Conservation (phyloP, 2,797 vertebrate genomes). For the Novumbra hubbsi region DNA sequence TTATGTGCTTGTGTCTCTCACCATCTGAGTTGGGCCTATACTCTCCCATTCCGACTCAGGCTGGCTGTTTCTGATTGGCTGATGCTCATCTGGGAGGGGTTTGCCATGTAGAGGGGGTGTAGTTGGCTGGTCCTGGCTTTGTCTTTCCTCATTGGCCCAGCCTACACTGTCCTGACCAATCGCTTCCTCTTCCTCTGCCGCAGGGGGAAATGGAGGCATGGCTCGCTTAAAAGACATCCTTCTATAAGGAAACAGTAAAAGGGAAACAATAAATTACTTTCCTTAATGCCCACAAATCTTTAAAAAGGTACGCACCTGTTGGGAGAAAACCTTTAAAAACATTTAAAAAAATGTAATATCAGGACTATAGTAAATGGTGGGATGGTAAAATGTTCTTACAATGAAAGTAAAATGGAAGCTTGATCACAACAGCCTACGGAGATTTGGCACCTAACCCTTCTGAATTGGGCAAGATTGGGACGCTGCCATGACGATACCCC, state of each 20-base stretch:
- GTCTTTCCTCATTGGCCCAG: slow-evolving; percentile 80
- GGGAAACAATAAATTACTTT: slow-evolving; percentile 2
- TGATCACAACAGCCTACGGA: background rate
- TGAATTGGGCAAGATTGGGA: too few relatives aligned
- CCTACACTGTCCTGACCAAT: slow-evolving; percentile 79
- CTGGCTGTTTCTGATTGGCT: slow-evolving; percentile 78
- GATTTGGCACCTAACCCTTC: too few relatives aligned
- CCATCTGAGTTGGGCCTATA: slow-evolving; percentile 81
- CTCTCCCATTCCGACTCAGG: slow-evolving; percentile 86
- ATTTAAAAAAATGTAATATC: background rate
- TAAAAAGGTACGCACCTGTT: background rate
- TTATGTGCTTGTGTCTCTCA: slow-evolving; percentile 61
- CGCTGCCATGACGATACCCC: too few relatives aligned
- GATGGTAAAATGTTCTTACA: background rate
- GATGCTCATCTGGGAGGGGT: slow-evolving; percentile 81
- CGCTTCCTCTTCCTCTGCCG: slow-evolving; percentile 83
- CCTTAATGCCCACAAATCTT: background rate
- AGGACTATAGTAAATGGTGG: background rate
- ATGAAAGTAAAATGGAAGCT: background rate
- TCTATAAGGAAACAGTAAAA: slow-evolving; percentile 66
- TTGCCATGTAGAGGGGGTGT: slow-evolving; percentile 78
- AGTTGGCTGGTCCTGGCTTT: slow-evolving; percentile 68
- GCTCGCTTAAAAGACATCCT: slow-evolving; percentile 96
- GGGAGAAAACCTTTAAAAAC: background rate
- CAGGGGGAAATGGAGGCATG: slow-evolving; percentile 86